Evolutionary conservation across 1,140 invertebrate genomes (phyloP).

Genomic region (Drosophila sproati): DNA sequence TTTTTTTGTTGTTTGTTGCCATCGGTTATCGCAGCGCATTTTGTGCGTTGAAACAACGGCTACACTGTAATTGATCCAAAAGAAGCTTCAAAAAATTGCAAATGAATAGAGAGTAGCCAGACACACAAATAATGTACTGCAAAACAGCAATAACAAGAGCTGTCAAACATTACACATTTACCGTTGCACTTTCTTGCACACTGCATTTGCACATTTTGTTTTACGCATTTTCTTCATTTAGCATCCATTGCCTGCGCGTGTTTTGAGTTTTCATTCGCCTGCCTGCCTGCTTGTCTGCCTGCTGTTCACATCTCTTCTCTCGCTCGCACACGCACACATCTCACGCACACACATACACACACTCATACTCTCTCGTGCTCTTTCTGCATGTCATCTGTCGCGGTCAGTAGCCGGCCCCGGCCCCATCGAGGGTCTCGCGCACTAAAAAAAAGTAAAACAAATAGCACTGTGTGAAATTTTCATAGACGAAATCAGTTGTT

Average conservation of each 20-base stretch:
- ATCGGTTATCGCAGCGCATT: conserved; percentile 35
- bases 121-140: conserved; percentile 1
- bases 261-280: conserved; percentile 42
- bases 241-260: conserved; percentile 44
- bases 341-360: conserved; percentile 4
- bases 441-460: conserved; percentile 14
- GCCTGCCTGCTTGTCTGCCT: conserved; percentile 15
- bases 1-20: conserved; percentile 24
- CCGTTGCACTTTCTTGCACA: conserved; percentile 31
- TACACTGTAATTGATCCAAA: conserved; percentile 22
- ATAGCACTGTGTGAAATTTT: conserved; percentile 19
- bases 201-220: conserved; percentile 28
- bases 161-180: conserved; percentile 22
- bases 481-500: conserved; percentile 32
- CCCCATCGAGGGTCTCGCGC: conserved; percentile 4
- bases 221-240: conserved; percentile 49
- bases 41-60: conserved; percentile 7
- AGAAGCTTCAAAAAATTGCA: conserved; percentile 19
- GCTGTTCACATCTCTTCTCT: conserved; percentile 37
- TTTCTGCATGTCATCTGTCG: conserved; percentile 77
- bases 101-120: conserved; percentile 23
- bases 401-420: conserved; percentile 65
- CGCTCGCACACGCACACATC: conserved; percentile 14
- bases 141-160: conserved; percentile 12
- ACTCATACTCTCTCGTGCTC: conserved; percentile 46